Evolutionary conservation across 37 sponge, comb jelly and placozoan species (phyloP), one percentile per base, ranked within the genome.

Genomic region (Bolinopsis microptera): DNA sequence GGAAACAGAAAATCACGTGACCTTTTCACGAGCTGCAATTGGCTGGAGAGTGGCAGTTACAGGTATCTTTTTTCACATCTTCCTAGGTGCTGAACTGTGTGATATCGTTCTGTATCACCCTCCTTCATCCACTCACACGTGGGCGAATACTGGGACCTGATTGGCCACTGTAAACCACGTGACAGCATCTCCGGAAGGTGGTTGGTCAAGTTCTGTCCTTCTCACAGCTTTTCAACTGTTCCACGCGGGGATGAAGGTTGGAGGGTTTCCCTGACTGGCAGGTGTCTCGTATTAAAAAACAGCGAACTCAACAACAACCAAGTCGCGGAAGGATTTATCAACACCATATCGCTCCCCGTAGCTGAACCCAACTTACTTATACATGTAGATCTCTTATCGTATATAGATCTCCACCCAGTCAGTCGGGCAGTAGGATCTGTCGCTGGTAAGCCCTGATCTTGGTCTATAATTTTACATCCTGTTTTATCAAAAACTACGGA

Each of bases 211-310:
- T 28, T 13, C 80, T 18, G 36, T 33, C 80, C 36, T 77, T 77
- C 80, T 32, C 36, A 28, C 35, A 77, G 80, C 80, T 32, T 77
- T 77, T 77, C 80, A 77, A 77, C 80, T 32, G 33, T 77, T 77
- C 80, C 27, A 16, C 32, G 36, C 80, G 80, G 27, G 80, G 32
- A 77, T 31, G 80, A 77, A 77, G 80, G 28, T 32, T 34, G 27
- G 33, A 18, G 80, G 80, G 3, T n/a, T 77, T 77, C 80, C 3
- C 36, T 77, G 80, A 77, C 80, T 77, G 80, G 80, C 80, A 77
- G 80, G 80, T 77, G 80, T 77, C 80, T 77, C 37, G 35, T 32
- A 48, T 77, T 32, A 77, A 77, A 77, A 77, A 27, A 70, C 74
- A 70, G 74, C 74, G 61, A 48, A 48, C 13, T 48, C 61, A 48